phyloP scores from a whole-genome alignment of 2,797 vertebrate genomes.

The Melanogrammus aeglefinus region DNA sequence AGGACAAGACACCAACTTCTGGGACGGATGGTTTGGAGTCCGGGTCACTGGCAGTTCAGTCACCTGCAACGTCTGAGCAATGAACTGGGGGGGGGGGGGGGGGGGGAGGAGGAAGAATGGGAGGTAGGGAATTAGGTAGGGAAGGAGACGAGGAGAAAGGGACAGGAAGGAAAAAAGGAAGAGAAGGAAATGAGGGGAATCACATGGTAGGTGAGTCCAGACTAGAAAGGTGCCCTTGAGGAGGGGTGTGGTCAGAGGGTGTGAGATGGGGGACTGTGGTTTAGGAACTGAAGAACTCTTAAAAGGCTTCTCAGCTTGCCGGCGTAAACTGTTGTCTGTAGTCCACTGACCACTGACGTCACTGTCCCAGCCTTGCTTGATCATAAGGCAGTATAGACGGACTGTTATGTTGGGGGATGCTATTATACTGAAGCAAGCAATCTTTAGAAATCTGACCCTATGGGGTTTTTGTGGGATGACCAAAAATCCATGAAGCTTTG shows the following conservation, averaged over 20 bases:
- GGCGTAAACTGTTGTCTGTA: background rate
- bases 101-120: background rate
- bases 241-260: background rate
- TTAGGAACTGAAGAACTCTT: background rate
- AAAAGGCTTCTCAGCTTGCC: background rate
- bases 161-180: background rate
- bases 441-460: background rate
- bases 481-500: background rate
- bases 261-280: background rate
- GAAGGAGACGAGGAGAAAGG: background rate
- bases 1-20: conserved; percentile 86
- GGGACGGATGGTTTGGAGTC: conserved; percentile 92
- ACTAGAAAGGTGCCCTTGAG: background rate
- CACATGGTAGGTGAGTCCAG: background rate
- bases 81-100: background rate
- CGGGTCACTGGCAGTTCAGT: conserved; percentile 87
- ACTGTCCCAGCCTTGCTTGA: background rate
- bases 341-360: background rate
- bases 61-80: conserved; percentile 73
- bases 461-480: background rate
- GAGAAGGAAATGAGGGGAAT: background rate
- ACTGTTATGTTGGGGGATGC: background rate
- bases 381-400: background rate
- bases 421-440: background rate
- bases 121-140: background rate